Percentiles rank a stretch among this genome's conserved stretches.
phyloP scores from a whole-genome alignment of 2,113 vertebrate genomes.

The Bufo bufo region DNA sequence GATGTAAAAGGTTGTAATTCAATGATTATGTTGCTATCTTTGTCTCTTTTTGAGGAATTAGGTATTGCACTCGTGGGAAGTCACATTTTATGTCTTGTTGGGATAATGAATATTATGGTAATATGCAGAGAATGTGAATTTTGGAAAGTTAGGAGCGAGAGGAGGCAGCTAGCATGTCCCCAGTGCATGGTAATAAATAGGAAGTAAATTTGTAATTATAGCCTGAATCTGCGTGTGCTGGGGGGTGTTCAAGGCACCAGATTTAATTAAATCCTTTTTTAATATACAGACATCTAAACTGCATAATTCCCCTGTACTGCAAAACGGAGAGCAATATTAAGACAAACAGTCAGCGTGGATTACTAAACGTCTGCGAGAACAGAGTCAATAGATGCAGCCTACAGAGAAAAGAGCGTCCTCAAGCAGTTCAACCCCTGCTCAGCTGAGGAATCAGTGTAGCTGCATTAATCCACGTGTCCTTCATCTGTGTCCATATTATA shows the following conservation, averaged over 20 bases:
- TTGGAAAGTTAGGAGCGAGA: slow-evolving; percentile 81
- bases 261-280: slow-evolving; percentile 89
- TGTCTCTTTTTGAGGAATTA: slow-evolving; percentile 85
- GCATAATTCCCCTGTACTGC: slow-evolving; percentile 82
- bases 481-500: neutral
- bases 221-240: slow-evolving; percentile 77
- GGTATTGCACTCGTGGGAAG: slow-evolving; percentile 85
- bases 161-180: slow-evolving; percentile 82
- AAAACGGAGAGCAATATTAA: slow-evolving; percentile 79
- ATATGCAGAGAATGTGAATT: slow-evolving; percentile 87
- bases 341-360: slow-evolving; percentile 84
- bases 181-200: slow-evolving; percentile 85
- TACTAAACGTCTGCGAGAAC: slow-evolving; percentile 81
- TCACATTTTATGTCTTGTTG: slow-evolving; percentile 85
- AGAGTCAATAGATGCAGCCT: slow-evolving; percentile 74
- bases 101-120: slow-evolving; percentile 87
- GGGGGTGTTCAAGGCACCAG: slow-evolving; percentile 79
- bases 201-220: slow-evolving; percentile 88
- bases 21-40: slow-evolving; percentile 87
- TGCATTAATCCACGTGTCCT: slow-evolving; percentile 11
- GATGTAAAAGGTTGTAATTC: slow-evolving; percentile 88
- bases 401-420: slow-evolving; percentile 31
- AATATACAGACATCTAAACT: slow-evolving; percentile 86
- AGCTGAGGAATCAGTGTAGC: slow-evolving; percentile 26
- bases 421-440: slow-evolving; percentile 39